A percentile compares a stretch with the other conserved stretches of the same genome.
Evolutionary conservation across 1,140 invertebrate species (phyloP).

Genomic region (Caenorhabditis brenneri): DNA sequence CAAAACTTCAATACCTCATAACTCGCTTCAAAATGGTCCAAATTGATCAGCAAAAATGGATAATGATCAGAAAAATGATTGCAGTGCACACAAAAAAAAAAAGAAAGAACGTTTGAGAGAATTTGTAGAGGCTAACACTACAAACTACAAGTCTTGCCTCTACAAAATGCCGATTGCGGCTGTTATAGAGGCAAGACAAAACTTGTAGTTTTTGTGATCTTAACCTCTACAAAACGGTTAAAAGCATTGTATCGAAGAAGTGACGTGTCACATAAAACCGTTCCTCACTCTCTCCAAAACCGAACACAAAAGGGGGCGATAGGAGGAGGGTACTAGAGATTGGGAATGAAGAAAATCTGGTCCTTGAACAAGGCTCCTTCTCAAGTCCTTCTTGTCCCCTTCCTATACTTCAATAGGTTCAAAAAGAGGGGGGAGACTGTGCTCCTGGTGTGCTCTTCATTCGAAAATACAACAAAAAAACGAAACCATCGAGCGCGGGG

Average conservation of each 20-base stretch:
- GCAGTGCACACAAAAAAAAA: too few relatives aligned
- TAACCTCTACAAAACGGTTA: neutral
- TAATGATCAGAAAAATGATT: too few relatives aligned
- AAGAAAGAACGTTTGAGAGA: too few relatives aligned
- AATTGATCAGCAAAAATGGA: too few relatives aligned
- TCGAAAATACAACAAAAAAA: neutral
- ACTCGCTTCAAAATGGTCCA: too few relatives aligned
- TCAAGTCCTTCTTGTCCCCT: neutral
- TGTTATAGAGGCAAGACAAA: too few relatives aligned
- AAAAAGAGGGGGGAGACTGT: neutral
- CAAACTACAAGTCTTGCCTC: too few relatives aligned
- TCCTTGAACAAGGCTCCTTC: neutral
- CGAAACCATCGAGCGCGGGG: slow-evolving; percentile 29
- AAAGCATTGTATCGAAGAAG: neutral
- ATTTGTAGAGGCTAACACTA: too few relatives aligned
- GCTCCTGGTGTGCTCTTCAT: neutral
- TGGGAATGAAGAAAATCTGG: neutral
- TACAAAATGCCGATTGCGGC: too few relatives aligned
- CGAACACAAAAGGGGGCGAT: neutral
- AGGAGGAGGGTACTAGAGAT: neutral
- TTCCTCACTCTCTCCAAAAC: neutral
- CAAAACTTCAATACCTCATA: too few relatives aligned
- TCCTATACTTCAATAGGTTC: neutral
- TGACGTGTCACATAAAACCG: neutral
- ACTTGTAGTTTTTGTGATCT: too few relatives aligned